Percentiles rank a stretch among this genome's conserved stretches.
Conservation (phyloP, 1,140 invertebrate genomes). For the Cecropterus lyciades region DNA sequence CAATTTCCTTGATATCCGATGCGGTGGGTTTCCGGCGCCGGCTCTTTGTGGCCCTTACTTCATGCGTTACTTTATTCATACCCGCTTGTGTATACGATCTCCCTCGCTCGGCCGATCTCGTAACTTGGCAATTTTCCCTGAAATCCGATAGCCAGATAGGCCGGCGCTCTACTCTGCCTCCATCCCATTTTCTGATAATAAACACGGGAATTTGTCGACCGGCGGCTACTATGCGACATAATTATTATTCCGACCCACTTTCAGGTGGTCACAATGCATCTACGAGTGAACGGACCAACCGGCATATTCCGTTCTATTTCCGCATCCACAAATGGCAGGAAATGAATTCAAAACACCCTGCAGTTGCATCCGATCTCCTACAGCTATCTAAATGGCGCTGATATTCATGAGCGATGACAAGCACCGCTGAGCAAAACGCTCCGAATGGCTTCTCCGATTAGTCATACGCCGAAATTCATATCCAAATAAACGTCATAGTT, state of each 20-base stretch:
- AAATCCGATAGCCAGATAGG: constrained; percentile 29
- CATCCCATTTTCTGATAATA: constrained; percentile 29
- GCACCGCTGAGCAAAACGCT: constrained; percentile 31
- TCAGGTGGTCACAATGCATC: constrained; percentile 46
- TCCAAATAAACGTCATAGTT: constrained; percentile 18
- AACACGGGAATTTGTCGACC: constrained; percentile 28
- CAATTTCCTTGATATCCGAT: constrained; percentile 32
- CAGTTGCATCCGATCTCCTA: constrained; percentile 35
- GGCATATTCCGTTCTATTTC: constrained; percentile 69
- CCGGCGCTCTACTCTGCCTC: constrained; percentile 8
- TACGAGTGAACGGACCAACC: constrained; percentile 58
- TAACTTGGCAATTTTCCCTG: constrained; percentile 29
- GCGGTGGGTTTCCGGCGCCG: constrained; percentile 23
- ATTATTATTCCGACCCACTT: constrained; percentile 27
- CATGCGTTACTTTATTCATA: constrained; percentile 35
- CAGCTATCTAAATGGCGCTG: constrained; percentile 37
- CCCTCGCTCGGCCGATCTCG: constrained; percentile 20
- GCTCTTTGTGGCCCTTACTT: constrained; percentile 30
- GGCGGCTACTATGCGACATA: constrained; percentile 14
- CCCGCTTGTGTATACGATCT: constrained; percentile 24
- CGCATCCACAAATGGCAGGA: constrained; percentile 68
- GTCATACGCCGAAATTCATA: constrained; percentile 23
- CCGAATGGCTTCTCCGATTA: constrained; percentile 33
- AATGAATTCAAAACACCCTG: constrained; percentile 76
- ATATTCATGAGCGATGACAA: constrained; percentile 37